Base-by-base conservation (phyloP, 2,888 invertebrate genomes). In the Standfussiana lucernea region DNA sequence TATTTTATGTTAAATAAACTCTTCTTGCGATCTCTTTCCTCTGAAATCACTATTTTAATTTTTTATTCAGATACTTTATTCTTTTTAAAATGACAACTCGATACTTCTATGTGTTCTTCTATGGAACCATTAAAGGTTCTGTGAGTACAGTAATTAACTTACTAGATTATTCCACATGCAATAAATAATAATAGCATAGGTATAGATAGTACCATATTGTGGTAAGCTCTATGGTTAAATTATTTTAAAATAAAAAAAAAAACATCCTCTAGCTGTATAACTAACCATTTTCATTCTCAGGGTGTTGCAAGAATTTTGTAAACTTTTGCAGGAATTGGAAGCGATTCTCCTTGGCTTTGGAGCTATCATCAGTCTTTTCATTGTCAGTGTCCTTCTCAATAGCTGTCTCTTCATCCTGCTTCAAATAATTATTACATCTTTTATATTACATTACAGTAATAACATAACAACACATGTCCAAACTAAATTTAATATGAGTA, bases 291-390 rank as follows among this genome's bases (percentile, higher is more conserved):
- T 94, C 94, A 89, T 93, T 93, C 73, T 93, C 91, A 35, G 95
- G 89, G 50, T 93, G 93, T 76, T 96, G 94, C 72, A 96, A 89
- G 77, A 95, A 95, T 80, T 94, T 94, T 67, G 95, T 95, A 85
- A 96, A 93, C 21, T 94, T 94, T 82, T 96, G 94, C 59, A 96
- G 88, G 81, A 96, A 95, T 79, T 95, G 94, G 72, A 96, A 92
- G 15, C 94, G 93, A 65, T 94, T 94, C 37, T 90, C 93, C 86
- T 95, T 96, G 37, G 93, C 89, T 89, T 95, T 95, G 28, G 91
- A 80, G 62, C 88, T 93, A 50, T 95, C 96, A 86, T 95, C 96
- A 85, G 91, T 86, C 86, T 96, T 96, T 81, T 95, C 94, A 86
- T 91, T 92, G 28, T 95, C 96, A 65, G 89, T 89, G 72, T 95